Evolutionary conservation across 2,113 vertebrate species (phyloP).

Genomic region (Archilochus colubris): DNA sequence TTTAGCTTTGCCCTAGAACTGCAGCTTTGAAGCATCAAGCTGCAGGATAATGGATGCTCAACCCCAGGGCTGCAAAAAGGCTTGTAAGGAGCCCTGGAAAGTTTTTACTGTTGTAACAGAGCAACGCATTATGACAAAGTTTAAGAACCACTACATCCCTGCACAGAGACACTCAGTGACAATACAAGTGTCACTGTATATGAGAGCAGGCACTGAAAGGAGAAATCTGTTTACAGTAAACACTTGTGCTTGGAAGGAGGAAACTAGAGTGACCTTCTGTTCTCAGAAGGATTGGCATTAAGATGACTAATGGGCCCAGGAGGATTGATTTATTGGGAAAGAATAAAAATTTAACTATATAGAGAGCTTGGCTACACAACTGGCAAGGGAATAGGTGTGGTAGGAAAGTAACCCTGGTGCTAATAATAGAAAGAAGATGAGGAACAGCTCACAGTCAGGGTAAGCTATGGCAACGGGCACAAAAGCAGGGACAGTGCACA

Average conservation of each 20-base stretch:
- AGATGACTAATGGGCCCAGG: conserved; percentile 47
- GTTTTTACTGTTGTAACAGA: conserved; percentile 3
- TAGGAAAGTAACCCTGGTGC: background rate
- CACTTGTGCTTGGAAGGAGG: conserved; percentile 59
- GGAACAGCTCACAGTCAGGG: background rate
- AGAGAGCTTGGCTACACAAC: background rate
- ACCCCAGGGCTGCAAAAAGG: background rate
- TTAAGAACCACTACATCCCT: conserved; percentile 62
- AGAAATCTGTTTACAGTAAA: conserved; percentile 68
- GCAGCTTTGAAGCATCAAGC: conserved; percentile 7
- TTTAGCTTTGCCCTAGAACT: background rate
- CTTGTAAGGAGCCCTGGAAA: conserved; percentile 38
- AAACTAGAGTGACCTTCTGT: conserved; percentile 56
- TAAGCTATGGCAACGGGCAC: background rate
- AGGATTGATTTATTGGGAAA: conserved; percentile 60
- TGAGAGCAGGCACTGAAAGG: conserved; percentile 37
- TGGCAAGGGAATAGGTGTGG: conserved; percentile 51
- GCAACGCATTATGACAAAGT: conserved; percentile 40
- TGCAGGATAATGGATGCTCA: conserved; percentile 13
- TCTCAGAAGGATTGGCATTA: conserved; percentile 47
- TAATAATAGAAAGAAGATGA: conserved; percentile 40
- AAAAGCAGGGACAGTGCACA: background rate
- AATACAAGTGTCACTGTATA: conserved; percentile 57
- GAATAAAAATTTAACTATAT: conserved; percentile 51
- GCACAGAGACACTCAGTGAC: conserved; percentile 43